Evolutionary conservation across 2,113 vertebrate species (phyloP), one percentile per base, ranked within the genome.

Genomic region (Syrmaticus mikado): DNA sequence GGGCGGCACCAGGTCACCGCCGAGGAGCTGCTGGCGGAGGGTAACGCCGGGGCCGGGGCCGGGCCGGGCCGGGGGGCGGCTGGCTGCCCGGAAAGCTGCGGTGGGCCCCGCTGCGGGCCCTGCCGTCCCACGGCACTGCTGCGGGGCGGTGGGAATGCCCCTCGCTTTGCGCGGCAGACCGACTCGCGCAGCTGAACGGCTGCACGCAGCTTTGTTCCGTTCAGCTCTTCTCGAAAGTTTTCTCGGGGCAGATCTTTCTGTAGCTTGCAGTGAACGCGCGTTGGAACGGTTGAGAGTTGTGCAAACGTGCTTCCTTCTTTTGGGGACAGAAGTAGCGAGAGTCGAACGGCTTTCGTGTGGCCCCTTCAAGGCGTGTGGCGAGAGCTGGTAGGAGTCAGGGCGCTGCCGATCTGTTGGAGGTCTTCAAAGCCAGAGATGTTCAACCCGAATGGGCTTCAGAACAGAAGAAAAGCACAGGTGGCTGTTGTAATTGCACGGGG

Each of bases 361-460:
- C 30, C 5, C 65, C 2, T 58, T 22, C 15, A 19, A 4, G 17
- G 3, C 3, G 14, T 8, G 3, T 53, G 50, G 5, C 0, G 10
- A 16, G 36, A 48, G 8, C 11, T 6, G 24, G 0, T 30, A 9
- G 32, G 55, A 55, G 28, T 14, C 17, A n/a, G 57, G 36, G 25
- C n/a, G 20, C 30, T 8, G 32, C 41, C 22, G 4, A 8, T 52
- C 15, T 48, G 45, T 58, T 2, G 1, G 1, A 45, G 70, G 53
- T 18, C 32, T 70, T 41, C 20, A 30, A 62, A 74, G 34, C 7
- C 11, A 4, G 65, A 65, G 30, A 1, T 27, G 0, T 58, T 76
- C 2, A 1, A 16, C 27, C 15, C 21, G 1, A 2, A 22, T 40
- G 22, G 38, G 48, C n/a, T 38, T 43, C 10, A 21, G 38, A 40